A percentile compares a stretch with the other conserved stretches of the same genome.
Evolutionary conservation across 2,888 invertebrate genomes (phyloP).

Genomic region (Campoplex capitator): DNA sequence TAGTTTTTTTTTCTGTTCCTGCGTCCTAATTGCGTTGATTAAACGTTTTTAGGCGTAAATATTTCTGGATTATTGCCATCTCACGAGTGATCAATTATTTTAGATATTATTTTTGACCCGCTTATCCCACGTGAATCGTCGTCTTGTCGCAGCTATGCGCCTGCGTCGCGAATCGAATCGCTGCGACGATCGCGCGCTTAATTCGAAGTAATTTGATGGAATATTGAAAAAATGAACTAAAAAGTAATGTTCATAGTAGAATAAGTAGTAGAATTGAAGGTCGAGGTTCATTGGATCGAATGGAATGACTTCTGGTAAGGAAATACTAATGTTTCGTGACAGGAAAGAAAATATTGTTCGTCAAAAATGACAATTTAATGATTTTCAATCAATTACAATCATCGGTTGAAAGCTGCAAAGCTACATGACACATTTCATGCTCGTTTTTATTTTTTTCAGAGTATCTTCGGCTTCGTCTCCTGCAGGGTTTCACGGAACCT

Average conservation of each 20-base stretch:
- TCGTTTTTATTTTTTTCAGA: background rate
- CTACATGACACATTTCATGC: background rate
- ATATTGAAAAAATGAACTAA: background rate
- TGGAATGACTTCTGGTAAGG: no score
- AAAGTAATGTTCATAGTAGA: no score
- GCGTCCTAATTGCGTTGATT: background rate
- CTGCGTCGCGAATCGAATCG: background rate
- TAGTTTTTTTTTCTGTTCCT: background rate
- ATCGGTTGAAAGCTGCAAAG: background rate
- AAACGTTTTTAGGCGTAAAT: background rate
- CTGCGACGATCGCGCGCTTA: background rate
- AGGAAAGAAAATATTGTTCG: background rate
- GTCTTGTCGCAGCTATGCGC: background rate
- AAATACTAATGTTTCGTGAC: no score
- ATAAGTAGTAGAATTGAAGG: no score
- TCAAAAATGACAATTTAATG: background rate
- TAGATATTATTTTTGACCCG: background rate
- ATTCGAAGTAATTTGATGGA: background rate
- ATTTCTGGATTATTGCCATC: background rate
- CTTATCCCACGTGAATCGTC: background rate
- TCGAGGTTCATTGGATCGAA: no score
- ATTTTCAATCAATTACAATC: background rate
- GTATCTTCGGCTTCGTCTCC: background rate
- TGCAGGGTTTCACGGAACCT: slow-evolving; percentile 81
- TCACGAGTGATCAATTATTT: background rate